Evolutionary conservation across 2,797 vertebrate species (phyloP).

Genomic region (Pseudochaenichthys georgianus): DNA sequence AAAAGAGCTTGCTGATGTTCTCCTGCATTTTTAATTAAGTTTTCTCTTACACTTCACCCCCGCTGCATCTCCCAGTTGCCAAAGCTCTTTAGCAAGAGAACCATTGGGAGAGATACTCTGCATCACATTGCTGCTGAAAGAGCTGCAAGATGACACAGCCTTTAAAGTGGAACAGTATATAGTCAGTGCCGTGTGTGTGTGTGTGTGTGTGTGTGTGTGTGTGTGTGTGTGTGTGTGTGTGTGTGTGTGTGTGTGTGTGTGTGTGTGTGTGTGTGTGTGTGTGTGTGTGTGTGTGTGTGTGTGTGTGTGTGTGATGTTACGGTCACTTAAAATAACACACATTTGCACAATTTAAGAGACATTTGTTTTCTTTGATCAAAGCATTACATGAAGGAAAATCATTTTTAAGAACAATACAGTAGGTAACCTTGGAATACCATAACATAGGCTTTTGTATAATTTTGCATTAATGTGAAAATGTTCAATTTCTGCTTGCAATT

Average conservation of each 20-base stretch:
- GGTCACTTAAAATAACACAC: neutral
- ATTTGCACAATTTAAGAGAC: neutral
- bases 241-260: too few species aligned
- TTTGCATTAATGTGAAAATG: constrained; percentile 4
- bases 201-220: neutral
- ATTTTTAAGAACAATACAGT: neutral
- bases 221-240: too few species aligned
- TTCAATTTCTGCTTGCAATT: neutral
- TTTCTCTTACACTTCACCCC: constrained; percentile 62
- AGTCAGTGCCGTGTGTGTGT: constrained; percentile 10
- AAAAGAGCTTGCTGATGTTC: constrained; percentile 70
- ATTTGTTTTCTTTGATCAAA: neutral
- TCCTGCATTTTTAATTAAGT: constrained; percentile 78
- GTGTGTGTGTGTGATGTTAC: neutral
- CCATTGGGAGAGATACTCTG: constrained; percentile 53
- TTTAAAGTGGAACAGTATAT: constrained; percentile 39
- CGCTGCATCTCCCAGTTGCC: constrained; percentile 63
- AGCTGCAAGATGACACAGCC: constrained; percentile 53
- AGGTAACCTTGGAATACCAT: neutral
- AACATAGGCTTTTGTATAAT: neutral
- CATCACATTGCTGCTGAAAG: constrained; percentile 48
- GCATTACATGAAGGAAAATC: neutral
- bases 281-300: too few species aligned
- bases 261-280: neutral
- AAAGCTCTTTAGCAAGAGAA: constrained; percentile 69